Percentiles rank a stretch among this genome's conserved stretches.
Conservation (phyloP, 2,797 vertebrate species). For the Sphenopsis melanotis region DNA sequence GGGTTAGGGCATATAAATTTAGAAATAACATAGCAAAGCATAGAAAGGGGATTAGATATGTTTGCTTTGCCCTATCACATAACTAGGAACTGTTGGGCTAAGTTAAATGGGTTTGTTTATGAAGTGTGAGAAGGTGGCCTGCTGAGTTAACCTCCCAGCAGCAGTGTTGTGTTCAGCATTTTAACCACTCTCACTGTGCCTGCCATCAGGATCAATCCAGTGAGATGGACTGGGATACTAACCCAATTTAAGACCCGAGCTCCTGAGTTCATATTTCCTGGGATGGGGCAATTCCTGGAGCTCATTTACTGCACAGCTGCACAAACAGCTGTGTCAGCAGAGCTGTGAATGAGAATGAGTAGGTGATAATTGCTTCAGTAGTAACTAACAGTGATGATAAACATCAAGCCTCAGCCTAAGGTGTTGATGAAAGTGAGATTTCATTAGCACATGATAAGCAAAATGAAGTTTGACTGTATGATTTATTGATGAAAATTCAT, state of each 20-base stretch:
- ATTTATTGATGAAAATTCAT: neutral
- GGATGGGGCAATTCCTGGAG: neutral
- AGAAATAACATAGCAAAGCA: neutral
- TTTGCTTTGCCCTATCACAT: neutral
- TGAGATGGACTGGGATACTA: neutral
- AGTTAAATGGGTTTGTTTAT: neutral
- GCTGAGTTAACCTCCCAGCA: neutral
- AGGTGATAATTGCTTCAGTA: neutral
- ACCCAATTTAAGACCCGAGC: fast-evolving
- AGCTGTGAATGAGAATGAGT: neutral
- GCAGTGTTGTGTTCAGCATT: neutral
- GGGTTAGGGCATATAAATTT: neutral
- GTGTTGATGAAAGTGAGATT: neutral
- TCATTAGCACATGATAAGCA: neutral
- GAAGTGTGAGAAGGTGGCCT: neutral
- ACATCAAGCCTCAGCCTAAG: neutral
- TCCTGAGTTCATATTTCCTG: neutral
- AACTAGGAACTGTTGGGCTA: neutral
- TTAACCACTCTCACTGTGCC: neutral
- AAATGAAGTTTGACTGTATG: neutral
- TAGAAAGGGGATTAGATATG: neutral
- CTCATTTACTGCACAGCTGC: neutral
- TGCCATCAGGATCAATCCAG: neutral
- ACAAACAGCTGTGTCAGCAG: neutral
- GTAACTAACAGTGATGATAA: neutral